Evolutionary conservation across 2,888 invertebrate genomes (phyloP), one percentile per base, ranked within the genome.

Genomic region (Tyria jacobaeae): DNA sequence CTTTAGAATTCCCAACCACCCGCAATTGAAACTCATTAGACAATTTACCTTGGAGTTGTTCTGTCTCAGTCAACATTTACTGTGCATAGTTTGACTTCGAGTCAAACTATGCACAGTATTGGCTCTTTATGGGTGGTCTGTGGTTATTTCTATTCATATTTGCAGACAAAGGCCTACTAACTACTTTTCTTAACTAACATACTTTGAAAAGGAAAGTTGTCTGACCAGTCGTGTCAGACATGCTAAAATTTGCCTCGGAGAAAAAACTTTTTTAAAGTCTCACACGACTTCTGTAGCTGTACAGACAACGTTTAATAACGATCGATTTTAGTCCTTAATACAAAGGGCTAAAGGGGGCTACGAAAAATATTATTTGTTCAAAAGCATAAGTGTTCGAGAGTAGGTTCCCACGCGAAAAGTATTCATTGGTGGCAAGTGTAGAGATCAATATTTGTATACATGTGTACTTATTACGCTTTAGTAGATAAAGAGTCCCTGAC

Each of bases 391-490:
- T 73, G 65, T 68, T 60, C 27, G 27, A 64, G 67, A 70, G 63
- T 71, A 68, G 71, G 62, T 72, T 93, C 92, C 92, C 92, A 93
- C 92, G 91, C 89, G 85, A 89, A 89, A 89, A 83, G 79, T 84
- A 69, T 72, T 82, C 78, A 80, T 82, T 84, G 82, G 87, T 88
- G 88, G 88, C 85, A 89, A 91, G 88, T 91, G 87, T 82, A 67
- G 84, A 89, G 88, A 89, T 89, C 90, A 93, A 92, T 92, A 91
- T 93, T 92, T 90, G 91, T 91, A 86, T 85, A 87, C 81, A 92
- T 90, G 91, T 91, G 86, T 85, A 87, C 81, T 82, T 85, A 87
- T 81, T 81, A 73, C 78, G 76, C 78, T 79, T 55, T 73, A 79
- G 79, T 73, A 80, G n/a, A n/a, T n/a, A n/a, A 59, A 80, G 75